phyloP scores from a whole-genome alignment of 1,140 invertebrate genomes.

The honey bee (Apis mellifera) region DNA sequence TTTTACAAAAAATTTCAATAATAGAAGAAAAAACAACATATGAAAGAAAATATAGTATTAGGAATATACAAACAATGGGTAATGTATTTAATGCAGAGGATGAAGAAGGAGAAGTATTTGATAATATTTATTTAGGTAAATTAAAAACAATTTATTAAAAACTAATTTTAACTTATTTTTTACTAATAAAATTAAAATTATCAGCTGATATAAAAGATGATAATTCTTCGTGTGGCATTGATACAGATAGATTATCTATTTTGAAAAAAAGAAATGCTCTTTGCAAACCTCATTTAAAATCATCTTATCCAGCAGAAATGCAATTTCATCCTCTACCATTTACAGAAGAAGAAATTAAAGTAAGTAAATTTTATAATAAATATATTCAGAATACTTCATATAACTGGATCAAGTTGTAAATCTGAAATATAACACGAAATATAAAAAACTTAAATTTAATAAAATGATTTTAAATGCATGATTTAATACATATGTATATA shows the following conservation, averaged over 20 bases:
- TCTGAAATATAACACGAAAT: too few relatives aligned
- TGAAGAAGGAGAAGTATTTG: slow-evolving; percentile 91
- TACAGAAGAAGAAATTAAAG: slow-evolving; percentile 90
- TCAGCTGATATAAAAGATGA: slow-evolving; percentile 84
- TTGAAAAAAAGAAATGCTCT: slow-evolving; percentile 92
- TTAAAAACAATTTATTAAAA: slow-evolving; percentile 37
- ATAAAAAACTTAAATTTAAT: too few relatives aligned
- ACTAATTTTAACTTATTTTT: neutral
- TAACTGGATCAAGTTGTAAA: too few relatives aligned
- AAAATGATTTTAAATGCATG: too few relatives aligned
- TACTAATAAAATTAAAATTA: slow-evolving; percentile 47
- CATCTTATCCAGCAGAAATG: slow-evolving; percentile 93
- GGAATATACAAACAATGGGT: slow-evolving; percentile 80
- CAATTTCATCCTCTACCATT: slow-evolving; percentile 83
- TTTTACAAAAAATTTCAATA: slow-evolving; percentile 43
- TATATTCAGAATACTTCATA: neutral
- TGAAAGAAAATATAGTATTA: slow-evolving; percentile 73
- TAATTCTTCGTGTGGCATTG: slow-evolving; percentile 58
- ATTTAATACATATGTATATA: too few relatives aligned
- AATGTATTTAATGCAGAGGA: slow-evolving; percentile 88
- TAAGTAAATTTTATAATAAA: slow-evolving; percentile 73
- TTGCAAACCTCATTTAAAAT: slow-evolving; percentile 92
- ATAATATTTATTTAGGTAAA: slow-evolving; percentile 84
- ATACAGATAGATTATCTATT: slow-evolving; percentile 84
- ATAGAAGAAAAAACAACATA: slow-evolving; percentile 73